Evolutionary conservation across 2,113 vertebrate species (phyloP).

Genomic region (Siniperca chuatsi): DNA sequence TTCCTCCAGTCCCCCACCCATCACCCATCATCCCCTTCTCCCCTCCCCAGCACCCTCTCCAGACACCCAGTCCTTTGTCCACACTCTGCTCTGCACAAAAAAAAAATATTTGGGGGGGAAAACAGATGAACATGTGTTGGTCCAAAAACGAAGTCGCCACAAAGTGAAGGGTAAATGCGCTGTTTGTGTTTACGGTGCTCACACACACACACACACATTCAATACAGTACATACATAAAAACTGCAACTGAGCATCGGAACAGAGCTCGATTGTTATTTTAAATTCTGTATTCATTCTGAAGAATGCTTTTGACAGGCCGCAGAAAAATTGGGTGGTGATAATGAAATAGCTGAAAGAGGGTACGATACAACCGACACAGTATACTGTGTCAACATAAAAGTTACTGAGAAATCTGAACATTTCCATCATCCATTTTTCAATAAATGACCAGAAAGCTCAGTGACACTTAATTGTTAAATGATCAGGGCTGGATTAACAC

Average conservation of each 20-base stretch:
- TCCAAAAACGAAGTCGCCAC: constrained; percentile 27
- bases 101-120: constrained; percentile 43
- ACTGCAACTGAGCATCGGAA: constrained; percentile 8
- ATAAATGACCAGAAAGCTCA: not conserved
- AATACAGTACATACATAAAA: constrained; percentile 9
- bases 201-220: not conserved
- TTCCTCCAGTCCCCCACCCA: constrained; percentile 50
- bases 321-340: not conserved
- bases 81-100: constrained; percentile 42
- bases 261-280: constrained; percentile 38
- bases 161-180: constrained; percentile 18
- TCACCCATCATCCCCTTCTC: constrained; percentile 57
- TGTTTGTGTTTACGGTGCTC: constrained; percentile 8
- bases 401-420: not conserved
- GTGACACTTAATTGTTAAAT: not conserved
- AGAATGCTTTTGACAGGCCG: not conserved
- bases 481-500: not conserved
- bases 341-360: not conserved
- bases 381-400: not conserved
- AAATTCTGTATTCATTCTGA: not conserved
- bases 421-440: not conserved
- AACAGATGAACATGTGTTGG: constrained; percentile 66
- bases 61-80: constrained; percentile 81
- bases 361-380: not conserved
- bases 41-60: constrained; percentile 63